Conservation (phyloP, 2,113 vertebrate genomes). For the Anguilla japonica region DNA sequence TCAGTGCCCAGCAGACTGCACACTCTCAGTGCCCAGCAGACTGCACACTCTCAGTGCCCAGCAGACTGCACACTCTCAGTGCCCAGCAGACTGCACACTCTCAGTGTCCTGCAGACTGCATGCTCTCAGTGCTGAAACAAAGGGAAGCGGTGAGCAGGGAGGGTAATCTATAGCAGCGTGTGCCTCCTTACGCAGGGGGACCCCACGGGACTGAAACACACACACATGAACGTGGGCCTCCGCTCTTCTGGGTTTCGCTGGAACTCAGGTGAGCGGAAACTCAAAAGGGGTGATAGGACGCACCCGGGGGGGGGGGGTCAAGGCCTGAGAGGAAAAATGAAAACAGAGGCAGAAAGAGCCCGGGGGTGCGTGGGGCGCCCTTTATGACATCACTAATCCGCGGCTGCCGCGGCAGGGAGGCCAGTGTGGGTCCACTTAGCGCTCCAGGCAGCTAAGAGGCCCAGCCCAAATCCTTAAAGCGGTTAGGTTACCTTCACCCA, state of each 20-base stretch:
- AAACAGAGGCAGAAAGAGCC: conserved; percentile 13
- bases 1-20: too few relatives aligned
- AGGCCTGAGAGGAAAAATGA: neutral
- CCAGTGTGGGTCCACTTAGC: neutral
- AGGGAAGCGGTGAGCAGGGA: too few relatives aligned
- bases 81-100: too few relatives aligned
- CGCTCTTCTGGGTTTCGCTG: neutral
- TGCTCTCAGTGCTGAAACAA: too few relatives aligned
- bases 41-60: too few relatives aligned
- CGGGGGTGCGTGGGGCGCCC: neutral
- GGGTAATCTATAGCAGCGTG: too few relatives aligned
- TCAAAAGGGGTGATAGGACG: neutral
- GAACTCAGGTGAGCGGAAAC: neutral
- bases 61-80: too few relatives aligned
- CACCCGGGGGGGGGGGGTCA: too few relatives aligned
- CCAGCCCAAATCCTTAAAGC: neutral
- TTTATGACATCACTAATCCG: neutral
- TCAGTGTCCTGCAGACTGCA: too few relatives aligned
- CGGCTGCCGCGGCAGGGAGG: neutral
- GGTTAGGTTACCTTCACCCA: conserved; percentile 14
- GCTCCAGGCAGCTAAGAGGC: neutral
- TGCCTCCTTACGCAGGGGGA: too few relatives aligned
- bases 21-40: too few relatives aligned
- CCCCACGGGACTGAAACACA: neutral
- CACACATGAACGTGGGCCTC: neutral